phyloP scores from a whole-genome alignment of 2,797 vertebrate genomes.

The Forpus xanthops region DNA sequence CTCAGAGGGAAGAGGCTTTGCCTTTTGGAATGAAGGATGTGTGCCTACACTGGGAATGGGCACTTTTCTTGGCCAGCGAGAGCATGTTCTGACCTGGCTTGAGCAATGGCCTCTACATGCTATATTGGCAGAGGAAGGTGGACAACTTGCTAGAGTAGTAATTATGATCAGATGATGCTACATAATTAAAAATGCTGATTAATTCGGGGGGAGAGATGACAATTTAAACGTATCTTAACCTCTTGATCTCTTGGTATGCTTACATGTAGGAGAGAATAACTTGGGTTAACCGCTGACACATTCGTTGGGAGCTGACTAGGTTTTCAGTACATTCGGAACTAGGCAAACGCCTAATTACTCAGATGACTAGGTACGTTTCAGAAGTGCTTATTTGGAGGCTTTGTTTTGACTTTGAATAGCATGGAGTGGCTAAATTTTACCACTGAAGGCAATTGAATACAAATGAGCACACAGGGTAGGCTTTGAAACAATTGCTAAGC shows the following conservation, averaged over 20 bases:
- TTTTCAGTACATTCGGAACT: not conserved
- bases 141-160: not conserved
- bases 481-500: not conserved
- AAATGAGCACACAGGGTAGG: not conserved
- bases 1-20: rapidly evolving
- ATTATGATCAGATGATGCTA: not conserved
- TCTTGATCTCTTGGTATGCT: not conserved
- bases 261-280: not conserved
- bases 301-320: not conserved
- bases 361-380: slow-evolving; percentile 21
- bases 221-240: not conserved
- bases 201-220: not conserved
- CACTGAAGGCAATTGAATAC: not conserved
- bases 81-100: not conserved
- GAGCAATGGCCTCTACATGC: not conserved
- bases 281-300: not conserved
- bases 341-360: slow-evolving; percentile 43
- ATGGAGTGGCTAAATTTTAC: slow-evolving; percentile 15
- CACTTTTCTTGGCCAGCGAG: not conserved
- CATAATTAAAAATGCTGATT: not conserved
- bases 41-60: not conserved
- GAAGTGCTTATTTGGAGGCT: slow-evolving; percentile 29
- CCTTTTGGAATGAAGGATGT: not conserved
- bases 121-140: not conserved
- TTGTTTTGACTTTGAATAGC: slow-evolving; percentile 37